phyloP scores from a whole-genome alignment of 2,797 vertebrate genomes.

The Enoplosus armatus region DNA sequence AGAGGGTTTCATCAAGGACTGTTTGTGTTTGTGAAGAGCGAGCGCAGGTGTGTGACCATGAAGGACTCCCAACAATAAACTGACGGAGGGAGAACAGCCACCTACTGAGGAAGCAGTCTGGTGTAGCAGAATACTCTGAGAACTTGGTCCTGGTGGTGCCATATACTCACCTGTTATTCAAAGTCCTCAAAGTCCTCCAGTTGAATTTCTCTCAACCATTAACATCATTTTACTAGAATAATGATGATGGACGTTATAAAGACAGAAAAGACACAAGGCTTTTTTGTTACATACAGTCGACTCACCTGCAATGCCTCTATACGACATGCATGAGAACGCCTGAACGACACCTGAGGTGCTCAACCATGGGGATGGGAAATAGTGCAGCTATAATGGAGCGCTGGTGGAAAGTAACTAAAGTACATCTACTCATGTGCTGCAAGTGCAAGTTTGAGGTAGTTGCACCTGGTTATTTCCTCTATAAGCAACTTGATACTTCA shows the following conservation, averaged over 20 bases:
- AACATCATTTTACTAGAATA: not conserved
- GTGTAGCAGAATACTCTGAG: not conserved
- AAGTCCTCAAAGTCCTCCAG: not conserved
- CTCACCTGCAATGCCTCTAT: not conserved
- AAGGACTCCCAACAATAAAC: conserved; percentile 18
- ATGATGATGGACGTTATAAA: not conserved
- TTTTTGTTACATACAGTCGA: conserved; percentile 1
- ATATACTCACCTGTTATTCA: too few relatives aligned
- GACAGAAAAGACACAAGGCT: not conserved
- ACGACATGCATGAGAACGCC: too few relatives aligned
- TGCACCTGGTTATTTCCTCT: not conserved
- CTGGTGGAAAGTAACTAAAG: not conserved
- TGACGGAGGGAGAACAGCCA: conserved; percentile 3
- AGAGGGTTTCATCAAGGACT: conserved; percentile 9
- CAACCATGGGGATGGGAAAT: not conserved
- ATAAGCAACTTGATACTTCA: not conserved
- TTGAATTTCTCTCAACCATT: not conserved
- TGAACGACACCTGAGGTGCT: not conserved
- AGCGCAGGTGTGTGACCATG: conserved; percentile 23
- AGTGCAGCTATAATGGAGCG: not conserved
- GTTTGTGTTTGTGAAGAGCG: conserved; percentile 27
- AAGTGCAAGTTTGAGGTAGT: not conserved
- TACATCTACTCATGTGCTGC: not conserved
- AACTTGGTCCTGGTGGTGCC: too few relatives aligned
- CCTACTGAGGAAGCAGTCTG: not conserved